Percentiles rank a stretch among this genome's conserved stretches.
Conservation (phyloP, 37 sponge, comb jelly and placozoan genomes). For the Bolinopsis microptera region DNA sequence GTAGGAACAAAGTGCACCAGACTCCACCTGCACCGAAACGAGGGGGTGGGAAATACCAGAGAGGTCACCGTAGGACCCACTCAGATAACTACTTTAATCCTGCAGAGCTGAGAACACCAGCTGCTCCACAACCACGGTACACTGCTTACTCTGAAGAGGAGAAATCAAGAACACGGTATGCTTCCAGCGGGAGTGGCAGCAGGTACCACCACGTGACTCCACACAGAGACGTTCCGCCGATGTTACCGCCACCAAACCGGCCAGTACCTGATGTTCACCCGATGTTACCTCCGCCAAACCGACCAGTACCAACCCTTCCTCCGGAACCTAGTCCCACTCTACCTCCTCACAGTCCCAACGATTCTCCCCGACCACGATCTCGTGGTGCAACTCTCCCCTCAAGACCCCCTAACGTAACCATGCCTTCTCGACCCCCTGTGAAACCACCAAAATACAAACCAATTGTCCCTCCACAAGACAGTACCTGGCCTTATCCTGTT, state of each 20-base stretch:
- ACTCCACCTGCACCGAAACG: neutral
- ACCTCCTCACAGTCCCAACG: neutral
- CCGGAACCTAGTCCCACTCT: neutral
- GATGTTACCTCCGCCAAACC: neutral
- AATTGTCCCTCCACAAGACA: neutral
- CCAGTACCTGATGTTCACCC: neutral
- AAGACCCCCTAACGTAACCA: neutral
- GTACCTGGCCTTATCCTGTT: neutral
- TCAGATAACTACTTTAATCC: constrained; percentile 36
- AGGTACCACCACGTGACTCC: neutral
- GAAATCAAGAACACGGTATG: neutral
- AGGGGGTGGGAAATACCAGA: neutral
- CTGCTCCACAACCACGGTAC: neutral
- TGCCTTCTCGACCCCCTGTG: neutral
- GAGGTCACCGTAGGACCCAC: constrained; percentile 1
- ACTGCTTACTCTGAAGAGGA: neutral
- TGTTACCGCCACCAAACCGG: neutral
- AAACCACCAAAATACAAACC: neutral
- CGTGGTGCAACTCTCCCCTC: neutral
- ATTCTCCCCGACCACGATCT: neutral
- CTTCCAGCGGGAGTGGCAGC: neutral
- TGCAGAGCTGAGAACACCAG: neutral
- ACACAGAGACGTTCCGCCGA: neutral
- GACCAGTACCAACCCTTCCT: constrained; percentile 31
- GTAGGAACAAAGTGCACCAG: neutral